phyloP scores from a whole-genome alignment of 2,113 vertebrate species.

The Lucifuga dentata region DNA sequence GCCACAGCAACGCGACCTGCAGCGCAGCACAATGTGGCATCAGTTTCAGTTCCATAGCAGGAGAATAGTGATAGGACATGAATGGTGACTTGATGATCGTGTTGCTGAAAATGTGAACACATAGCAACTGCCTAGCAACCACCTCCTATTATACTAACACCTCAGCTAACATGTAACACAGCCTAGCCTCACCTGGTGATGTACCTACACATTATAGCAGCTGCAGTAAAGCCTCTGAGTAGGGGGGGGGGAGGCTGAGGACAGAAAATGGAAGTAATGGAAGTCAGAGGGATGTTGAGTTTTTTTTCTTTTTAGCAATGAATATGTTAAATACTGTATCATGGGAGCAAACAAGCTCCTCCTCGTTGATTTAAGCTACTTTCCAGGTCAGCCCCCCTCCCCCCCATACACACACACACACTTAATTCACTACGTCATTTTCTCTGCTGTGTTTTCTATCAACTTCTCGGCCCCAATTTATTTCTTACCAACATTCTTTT shows the following conservation, averaged over 20 bases:
- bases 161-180: not conserved
- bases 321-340: slow-evolving; percentile 64
- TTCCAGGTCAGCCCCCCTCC: slow-evolving; percentile 30
- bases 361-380: slow-evolving; percentile 68
- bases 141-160: no score
- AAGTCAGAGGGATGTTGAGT: slow-evolving; percentile 1
- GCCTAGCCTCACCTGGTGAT: not conserved
- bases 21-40: no score
- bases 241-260: not conserved
- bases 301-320: slow-evolving; percentile 32
- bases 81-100: no score
- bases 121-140: no score
- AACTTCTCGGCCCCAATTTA: not conserved
- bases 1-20: no score
- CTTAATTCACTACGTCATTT: slow-evolving; percentile 16
- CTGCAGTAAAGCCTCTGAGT: not conserved
- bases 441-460: slow-evolving; percentile 1
- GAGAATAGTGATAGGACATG: no score
- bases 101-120: no score
- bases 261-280: not conserved
- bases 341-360: slow-evolving; percentile 59
- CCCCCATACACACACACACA: no score
- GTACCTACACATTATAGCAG: not conserved
- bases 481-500: not conserved
- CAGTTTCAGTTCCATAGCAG: no score